Evolutionary conservation across 1,140 invertebrate species (phyloP).

Genomic region (Pectinophora gossypiella): DNA sequence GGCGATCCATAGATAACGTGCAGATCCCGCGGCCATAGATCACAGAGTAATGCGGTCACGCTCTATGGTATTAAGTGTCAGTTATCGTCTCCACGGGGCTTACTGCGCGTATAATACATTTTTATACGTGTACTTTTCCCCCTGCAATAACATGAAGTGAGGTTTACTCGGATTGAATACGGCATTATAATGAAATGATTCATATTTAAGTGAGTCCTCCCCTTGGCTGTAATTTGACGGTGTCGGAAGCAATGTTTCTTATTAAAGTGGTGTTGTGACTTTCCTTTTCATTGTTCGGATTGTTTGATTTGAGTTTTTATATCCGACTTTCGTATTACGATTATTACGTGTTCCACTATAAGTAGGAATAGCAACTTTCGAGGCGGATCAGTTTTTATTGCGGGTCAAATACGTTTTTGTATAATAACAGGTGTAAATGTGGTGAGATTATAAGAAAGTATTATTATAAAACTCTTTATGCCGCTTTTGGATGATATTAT

Average conservation of each 20-base stretch:
- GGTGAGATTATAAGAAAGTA: background rate
- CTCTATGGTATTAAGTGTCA: slow-evolving; percentile 74
- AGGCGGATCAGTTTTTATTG: background rate
- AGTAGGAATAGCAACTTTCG: no score
- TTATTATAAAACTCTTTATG: no score
- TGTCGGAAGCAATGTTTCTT: slow-evolving; percentile 70
- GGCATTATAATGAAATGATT: slow-evolving; percentile 75
- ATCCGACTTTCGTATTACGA: slow-evolving; percentile 7
- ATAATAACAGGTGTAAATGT: background rate
- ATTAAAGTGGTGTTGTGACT: slow-evolving; percentile 66
- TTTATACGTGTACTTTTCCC: slow-evolving; percentile 63
- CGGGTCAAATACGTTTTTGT: no score
- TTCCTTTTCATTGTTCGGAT: slow-evolving; percentile 47
- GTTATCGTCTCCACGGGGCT: slow-evolving; percentile 71
- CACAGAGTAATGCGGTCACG: slow-evolving; percentile 73
- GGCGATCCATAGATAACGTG: slow-evolving; percentile 63
- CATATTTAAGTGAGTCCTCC: slow-evolving; percentile 74
- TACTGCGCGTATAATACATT: slow-evolving; percentile 65
- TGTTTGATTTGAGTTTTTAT: slow-evolving; percentile 15
- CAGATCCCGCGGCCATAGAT: slow-evolving; percentile 65
- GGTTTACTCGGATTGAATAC: slow-evolving; percentile 73
- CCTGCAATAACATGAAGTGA: slow-evolving; percentile 72
- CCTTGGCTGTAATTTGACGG: slow-evolving; percentile 65
- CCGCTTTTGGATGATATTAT: no score
- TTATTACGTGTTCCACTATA: background rate